Evolutionary conservation across 2,888 invertebrate genomes (phyloP), one percentile per base, ranked within the genome.

Genomic region (Adelognathus sp.): DNA sequence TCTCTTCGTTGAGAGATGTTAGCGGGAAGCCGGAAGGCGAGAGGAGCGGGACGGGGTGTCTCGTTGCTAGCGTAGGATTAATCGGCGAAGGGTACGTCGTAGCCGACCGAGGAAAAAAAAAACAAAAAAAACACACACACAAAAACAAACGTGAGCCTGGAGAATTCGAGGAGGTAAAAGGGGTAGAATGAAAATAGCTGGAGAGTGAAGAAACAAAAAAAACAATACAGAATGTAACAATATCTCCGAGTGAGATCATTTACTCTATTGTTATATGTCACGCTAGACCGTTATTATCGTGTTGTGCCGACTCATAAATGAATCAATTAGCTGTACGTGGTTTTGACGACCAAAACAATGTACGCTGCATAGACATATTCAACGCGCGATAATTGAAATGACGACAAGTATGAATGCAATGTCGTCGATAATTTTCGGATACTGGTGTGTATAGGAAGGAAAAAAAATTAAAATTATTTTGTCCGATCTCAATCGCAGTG

Each of bases 11-110:
- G 75, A 63, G 72, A 69, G 76, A 67, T 44, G 75, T 64, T 63
- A 36, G 61, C 61, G 29, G 54, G 39, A 56, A 63, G 50, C 61
- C 63, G 24, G 61, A 56, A 73, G 50, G 36, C 63, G 29, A 11
- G 27, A n/a, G 24, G 61, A 16, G 61, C 29, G 27, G 50, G 33
- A 33, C 27, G 50, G 50, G 24, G 3, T 50, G 6, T 18, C 11
- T 11, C n/a, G 50, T 50, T 21, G 21, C 50, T 76, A 67, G 72
- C 66, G 58, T 72, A 63, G 76, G 75, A 81, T 79, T 81, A 77
- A 81, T 81, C 84, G 82, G 75, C 70, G 79, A 66, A 80, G 81
- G 74, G 82, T 82, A 56, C 61, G 71, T 71, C 77, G 54, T 70
- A 67, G 33, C 36, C 56, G 61, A 39, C 63, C 64, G 50, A 61